Evolutionary conservation across 2,113 vertebrate species (phyloP), one percentile per base, ranked within the genome.

Genomic region (Platanista minor): DNA sequence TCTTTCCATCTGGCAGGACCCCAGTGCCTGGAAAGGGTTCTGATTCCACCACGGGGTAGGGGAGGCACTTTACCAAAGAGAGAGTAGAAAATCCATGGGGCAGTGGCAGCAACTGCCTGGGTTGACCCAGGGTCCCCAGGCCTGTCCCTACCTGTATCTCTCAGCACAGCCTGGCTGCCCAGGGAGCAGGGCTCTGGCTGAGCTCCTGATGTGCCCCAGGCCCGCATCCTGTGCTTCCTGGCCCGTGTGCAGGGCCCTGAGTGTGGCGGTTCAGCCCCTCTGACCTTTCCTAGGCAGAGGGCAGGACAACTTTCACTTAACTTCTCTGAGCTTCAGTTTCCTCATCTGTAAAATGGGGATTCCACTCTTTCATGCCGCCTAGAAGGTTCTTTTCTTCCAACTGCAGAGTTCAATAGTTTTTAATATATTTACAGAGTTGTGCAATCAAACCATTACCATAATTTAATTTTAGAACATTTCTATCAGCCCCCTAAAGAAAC

Each of bases 191-290:
- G n/a, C 67, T 46, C 57, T 61, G 43, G n/a, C 41, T 18, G 41
- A 21, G n/a, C 41, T 2, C 29, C 43, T 1, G 11, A 29, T 0
- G 25, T 5, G 67, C 2, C 49, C 39, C 25, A 39, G 33, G 62
- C 49, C 67, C 0, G 0, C 0, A 5, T 1, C 39, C 7, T 1
- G 1, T 2, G n/a, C 83, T 36, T 39, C 17, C 23, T 0, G 12
- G 18, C 17, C n/a, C 4, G 1, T 0, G 13, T 41, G 43, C 3
- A 2, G 18, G 10, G 23, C 23, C 62, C 31, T 11, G 8, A 25
- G 57, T 10, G 11, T 2, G 7, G 4, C 31, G 21, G 78, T 23
- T 25, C 14, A 4, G 21, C 8, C 14, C 14, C 25, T 13, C 9
- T 8, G 78, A 27, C 25, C 46, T 10, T n/a, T 41, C 31, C 46